Evolutionary conservation across 2,113 vertebrate species (phyloP), one percentile per base, ranked within the genome.

Genomic region (Chamaetylas fuelleborni): DNA sequence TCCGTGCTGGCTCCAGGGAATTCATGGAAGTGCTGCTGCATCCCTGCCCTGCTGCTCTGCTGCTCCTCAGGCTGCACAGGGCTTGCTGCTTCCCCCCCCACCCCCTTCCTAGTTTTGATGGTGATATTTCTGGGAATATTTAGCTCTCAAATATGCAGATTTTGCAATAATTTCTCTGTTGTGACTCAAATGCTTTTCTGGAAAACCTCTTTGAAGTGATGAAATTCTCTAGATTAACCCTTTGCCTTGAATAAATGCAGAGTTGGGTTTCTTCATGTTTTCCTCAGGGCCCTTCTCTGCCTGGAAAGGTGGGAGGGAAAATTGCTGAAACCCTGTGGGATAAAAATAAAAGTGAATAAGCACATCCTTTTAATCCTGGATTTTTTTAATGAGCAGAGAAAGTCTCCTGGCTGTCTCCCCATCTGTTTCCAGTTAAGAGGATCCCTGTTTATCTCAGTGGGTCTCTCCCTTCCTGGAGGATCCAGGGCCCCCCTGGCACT

Each of bases 111-210:
- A 11, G 33, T 84, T 78, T 23, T 47, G 54, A 3, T 78, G 54
- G 18, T 54, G 81, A 40, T 74, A 50, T 87, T 95, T 94, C 88
- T 93, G 92, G 92, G 85, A 96, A 96, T 85, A 76, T 94, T 95
- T 78, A 89, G 48, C 56, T 91, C 43, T 74, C 18, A 84, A 89
- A 84, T 23, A 93, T 53, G 80, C 77, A 86, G 77, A 77, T 96
- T 95, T 95, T 96, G 95, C 94, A 95, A 95, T 89, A 82, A 93
- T 95, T 92, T 38, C 57, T 86, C 43, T 26, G 48, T 72, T 90
- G 53, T 5, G 28, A 86, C 80, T 86, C 51, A 78, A 78, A 69
- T 2, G 73, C 65, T 82, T 80, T 84, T 85, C 74, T 90, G 91
- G 84, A 92, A 80, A 86, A 70, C 43, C 19, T 50, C 31, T 40